A percentile compares a stretch with the other conserved stretches of the same genome.
These are phyloP conservation scores for Isoperla grammatica DNA, from an alignment of 2,888 invertebrate genomes.

Conservation along the genomic window DNA sequence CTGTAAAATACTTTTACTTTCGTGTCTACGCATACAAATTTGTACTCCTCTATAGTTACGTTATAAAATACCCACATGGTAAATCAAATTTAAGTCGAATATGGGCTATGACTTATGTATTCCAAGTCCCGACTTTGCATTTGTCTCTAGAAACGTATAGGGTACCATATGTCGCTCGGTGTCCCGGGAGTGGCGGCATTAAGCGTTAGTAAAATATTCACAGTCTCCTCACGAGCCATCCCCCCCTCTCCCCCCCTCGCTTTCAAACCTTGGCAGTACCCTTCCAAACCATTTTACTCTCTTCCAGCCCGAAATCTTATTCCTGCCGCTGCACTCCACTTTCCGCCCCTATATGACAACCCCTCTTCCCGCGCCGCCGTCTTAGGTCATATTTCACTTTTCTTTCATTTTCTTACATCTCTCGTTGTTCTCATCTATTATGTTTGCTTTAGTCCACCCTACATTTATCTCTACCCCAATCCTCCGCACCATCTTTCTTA, in stretches of 20 bases:
- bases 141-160: slow-evolving; percentile 12
- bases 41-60: too few species aligned
- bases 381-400: slow-evolving; percentile 26
- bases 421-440: slow-evolving; percentile 28
- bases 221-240: slow-evolving; percentile 13
- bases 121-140: slow-evolving; percentile 1
- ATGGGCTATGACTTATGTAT: slow-evolving; percentile 15
- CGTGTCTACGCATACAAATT: too few species aligned
- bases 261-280: slow-evolving; percentile 3
- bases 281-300: not conserved
- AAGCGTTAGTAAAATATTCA: slow-evolving; percentile 15
- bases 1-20: too few species aligned
- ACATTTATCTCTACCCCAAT: slow-evolving; percentile 18
- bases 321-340: not conserved
- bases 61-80: not conserved
- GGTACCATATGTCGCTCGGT: slow-evolving; percentile 9
- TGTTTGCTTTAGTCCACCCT: slow-evolving; percentile 23
- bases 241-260: slow-evolving; percentile 6
- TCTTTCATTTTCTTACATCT: slow-evolving; percentile 26
- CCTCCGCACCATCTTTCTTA: slow-evolving; percentile 14
- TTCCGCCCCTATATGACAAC: not conserved
- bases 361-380: not conserved
- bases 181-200: slow-evolving; percentile 6
- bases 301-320: not conserved
- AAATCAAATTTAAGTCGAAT: slow-evolving; percentile 15